Conservation (phyloP, 2,888 invertebrate species). For the Eupithecia subfuscata region DNA sequence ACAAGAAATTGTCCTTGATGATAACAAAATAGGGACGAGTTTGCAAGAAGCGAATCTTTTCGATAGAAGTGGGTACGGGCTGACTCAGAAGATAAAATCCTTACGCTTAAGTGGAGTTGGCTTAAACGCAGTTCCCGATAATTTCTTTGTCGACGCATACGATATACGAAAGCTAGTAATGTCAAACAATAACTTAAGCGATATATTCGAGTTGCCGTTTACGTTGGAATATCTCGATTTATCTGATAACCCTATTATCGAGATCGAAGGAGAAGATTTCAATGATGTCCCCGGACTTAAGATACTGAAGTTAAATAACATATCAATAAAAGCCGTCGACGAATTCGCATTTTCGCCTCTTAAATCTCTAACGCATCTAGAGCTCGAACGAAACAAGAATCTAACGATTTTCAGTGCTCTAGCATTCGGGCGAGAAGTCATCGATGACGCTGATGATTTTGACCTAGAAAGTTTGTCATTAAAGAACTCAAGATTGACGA, state of each 20-base stretch:
- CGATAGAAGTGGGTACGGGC: slow-evolving; percentile 67
- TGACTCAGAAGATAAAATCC: slow-evolving; percentile 64
- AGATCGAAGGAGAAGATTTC: slow-evolving; percentile 78
- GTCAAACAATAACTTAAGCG: slow-evolving; percentile 81
- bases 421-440: slow-evolving; percentile 70
- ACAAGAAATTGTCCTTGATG: slow-evolving; percentile 71
- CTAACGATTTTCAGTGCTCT: slow-evolving; percentile 77
- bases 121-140: slow-evolving; percentile 63
- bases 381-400: slow-evolving; percentile 82
- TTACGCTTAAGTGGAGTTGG: slow-evolving; percentile 67
- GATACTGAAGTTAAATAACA: slow-evolving; percentile 82
- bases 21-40: slow-evolving; percentile 71
- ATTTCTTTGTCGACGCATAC: slow-evolving; percentile 74
- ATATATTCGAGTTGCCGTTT: slow-evolving; percentile 83
- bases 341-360: slow-evolving; percentile 84
- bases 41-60: slow-evolving; percentile 66
- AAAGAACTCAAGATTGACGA: slow-evolving; percentile 72
- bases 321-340: slow-evolving; percentile 79
- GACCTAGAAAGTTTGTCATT: slow-evolving; percentile 73
- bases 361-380: slow-evolving; percentile 76
- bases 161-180: slow-evolving; percentile 75
- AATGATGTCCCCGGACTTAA: slow-evolving; percentile 79
- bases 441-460: slow-evolving; percentile 74
- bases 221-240: slow-evolving; percentile 85
- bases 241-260: slow-evolving; percentile 84